Base-by-base conservation (phyloP, 2,888 invertebrate species). In the Agrilus biguttatus region DNA sequence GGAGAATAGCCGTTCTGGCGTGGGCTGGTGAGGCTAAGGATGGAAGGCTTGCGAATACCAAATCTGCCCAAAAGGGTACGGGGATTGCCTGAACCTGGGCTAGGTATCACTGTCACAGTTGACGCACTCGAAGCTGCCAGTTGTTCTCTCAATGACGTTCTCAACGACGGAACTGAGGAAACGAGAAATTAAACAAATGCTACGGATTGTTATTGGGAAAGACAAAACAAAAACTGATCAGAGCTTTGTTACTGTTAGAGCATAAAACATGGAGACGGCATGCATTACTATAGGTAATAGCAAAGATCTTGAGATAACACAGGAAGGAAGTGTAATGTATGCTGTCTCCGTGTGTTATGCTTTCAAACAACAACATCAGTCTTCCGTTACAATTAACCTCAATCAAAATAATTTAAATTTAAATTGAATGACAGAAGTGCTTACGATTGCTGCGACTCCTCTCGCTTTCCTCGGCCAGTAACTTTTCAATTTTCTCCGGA, bases 1-100 rank as follows among this genome's bases (percentile, higher is more conserved):
- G 70, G 69, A 54, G 66, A 57, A 53, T 63, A 62, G 52, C 62
- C 62, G 61, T 65, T 61, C 63, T 67, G 63, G 68, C 67, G 66
- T 71, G 75, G 72, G 70, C 78, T 74, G 77, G 81, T 78, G 70
- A 83, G 78, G 72, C 83, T 83, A 70, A 84, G 75, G 71, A 84
- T 78, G 68, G 84, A 85, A 70, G 84, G 83, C 79, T 85, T 86
- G 74, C 85, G 80, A 72, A 85, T 83, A 77, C 84, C 83, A 73
- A 85, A 77, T 71, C 83, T 80, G 70, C 82, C 80, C 68, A 86
- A 79, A 65, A 85, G 77, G 58, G 83, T 80, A 58, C 81, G 77
- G 45, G 73, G 70, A 43, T 65, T 67, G 58, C 72, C 73, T 58
- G 72, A 71, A 62, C 68, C 70, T 61, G 66, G 66, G 52, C 63